Base-by-base conservation (phyloP, 2,888 invertebrate species). In the Ptilodon capucinus region DNA sequence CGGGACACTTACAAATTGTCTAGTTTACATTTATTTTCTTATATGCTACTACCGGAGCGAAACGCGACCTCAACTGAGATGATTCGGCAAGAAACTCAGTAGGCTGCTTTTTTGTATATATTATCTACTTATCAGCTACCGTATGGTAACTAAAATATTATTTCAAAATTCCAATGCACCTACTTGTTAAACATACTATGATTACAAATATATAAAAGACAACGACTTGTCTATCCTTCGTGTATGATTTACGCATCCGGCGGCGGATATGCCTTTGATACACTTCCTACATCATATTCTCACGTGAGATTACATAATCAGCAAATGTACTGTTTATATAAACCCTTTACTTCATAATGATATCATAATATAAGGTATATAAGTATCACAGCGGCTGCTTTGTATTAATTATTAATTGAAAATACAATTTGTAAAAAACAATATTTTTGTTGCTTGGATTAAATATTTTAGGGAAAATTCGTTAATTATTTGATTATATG, bases 161-260 rank as follows among this genome's bases (percentile, higher is more conserved):
- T n/a, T n/a, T n/a, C n/a, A n/a, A n/a, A n/a, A n/a, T n/a, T n/a
- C n/a, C n/a, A n/a, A n/a, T n/a, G n/a, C n/a, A n/a, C n/a, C n/a
- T n/a, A n/a, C n/a, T n/a, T n/a, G n/a, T n/a, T n/a, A n/a, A n/a
- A n/a, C n/a, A n/a, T n/a, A n/a, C n/a, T 34, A 34, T 14, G 34
- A 3, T 3, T 4, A 4, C 14, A 30, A 8, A 14, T 3, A 34
- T 3, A 18, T n/a, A 2, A 8, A 13, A 38, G 19, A 38, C n/a
- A 19, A 19, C 19, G 3, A 38, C 8, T 11, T 19, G 19, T 38
- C 35, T 8, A 8, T 35, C 35, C 19, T 38, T 38, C 35, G n/a
- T 19, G 13, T 42, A 42, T 42, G 42, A 42, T 42, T 42, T 32
- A 42, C 18, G 32, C 14, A 42, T 42, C 42, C 42, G 32, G 32